A percentile compares a stretch with the other conserved stretches of the same genome.
Conservation (phyloP, 2,888 invertebrate species). For the Arctia plantaginis region DNA sequence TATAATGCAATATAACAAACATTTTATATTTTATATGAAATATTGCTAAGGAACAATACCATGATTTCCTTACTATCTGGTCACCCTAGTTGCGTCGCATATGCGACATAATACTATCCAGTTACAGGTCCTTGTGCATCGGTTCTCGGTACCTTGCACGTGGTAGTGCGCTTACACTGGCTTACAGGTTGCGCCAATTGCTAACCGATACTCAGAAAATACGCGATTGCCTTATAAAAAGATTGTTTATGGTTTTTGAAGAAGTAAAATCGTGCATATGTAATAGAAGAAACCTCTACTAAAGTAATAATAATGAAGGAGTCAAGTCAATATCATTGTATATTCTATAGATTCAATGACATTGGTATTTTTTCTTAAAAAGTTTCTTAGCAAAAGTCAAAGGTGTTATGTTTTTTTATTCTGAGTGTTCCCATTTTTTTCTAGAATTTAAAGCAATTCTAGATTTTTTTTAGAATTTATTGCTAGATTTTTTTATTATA, state of each 20-base stretch:
- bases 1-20: too few species aligned
- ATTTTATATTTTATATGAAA: neutral
- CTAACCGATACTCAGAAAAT: conserved; percentile 48
- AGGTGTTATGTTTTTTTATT: too few species aligned
- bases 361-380: too few species aligned
- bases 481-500: too few species aligned
- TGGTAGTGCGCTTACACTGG: conserved; percentile 23
- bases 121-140: conserved; percentile 46
- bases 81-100: conserved; percentile 23
- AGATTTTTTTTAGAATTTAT: too few species aligned
- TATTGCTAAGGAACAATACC: neutral
- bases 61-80: neutral
- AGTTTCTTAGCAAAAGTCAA: too few species aligned
- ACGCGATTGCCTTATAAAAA: neutral
- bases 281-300: too few species aligned
- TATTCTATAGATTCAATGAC: too few species aligned
- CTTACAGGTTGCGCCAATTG: conserved; percentile 19
- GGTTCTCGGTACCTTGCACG: conserved; percentile 52
- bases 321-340: too few species aligned
- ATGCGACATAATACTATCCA: conserved; percentile 34
- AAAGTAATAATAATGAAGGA: too few species aligned
- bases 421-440: too few species aligned
- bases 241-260: conserved; percentile 1
- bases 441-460: too few species aligned
- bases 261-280: neutral